Evolutionary conservation across 1,140 invertebrate genomes (phyloP), one percentile per base, ranked within the genome.

Genomic region (Ceratina australensis): DNA sequence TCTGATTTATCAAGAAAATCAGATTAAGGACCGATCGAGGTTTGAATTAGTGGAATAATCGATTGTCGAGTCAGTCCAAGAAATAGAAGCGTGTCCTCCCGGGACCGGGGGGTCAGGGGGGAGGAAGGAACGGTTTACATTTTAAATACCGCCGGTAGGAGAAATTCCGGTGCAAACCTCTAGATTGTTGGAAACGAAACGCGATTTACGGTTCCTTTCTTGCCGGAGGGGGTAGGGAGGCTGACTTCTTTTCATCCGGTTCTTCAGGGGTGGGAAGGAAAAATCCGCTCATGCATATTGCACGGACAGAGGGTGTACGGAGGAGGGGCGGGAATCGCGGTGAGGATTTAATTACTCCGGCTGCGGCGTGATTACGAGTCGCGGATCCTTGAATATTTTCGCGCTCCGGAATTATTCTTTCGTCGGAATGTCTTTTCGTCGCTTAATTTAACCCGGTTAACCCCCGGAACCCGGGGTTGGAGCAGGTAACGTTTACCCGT

Each of bases 261-360:
- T 33, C 73, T 22, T 28, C 33, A 15, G 2, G 26, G 26, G 28
- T 3, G 28, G 28, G 13, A 10, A 3, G 33, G 20, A 52, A 52
- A 61, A 71, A 42, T 61, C 54, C 57, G 47, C 73, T 63, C 67
- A 78, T 72, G 68, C 68, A 72, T 71, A 76, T 76, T 76, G 73
- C 65, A 76, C 73, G 42, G n/a, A n/a, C n/a, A n/a, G n/a, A n/a
- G n/a, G n/a, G n/a, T n/a, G n/a, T n/a, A n/a, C n/a, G n/a, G n/a
- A n/a, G 57, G 10, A 42, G 52, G 24, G 33, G 64, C 57, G 59
- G 64, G 69, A 78, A 72, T 87, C 80, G 5, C 73, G 47, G 47
- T 78, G 81, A 42, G 33, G 80, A 81, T 72, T 87, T 76, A 76
- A 76, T 76, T 76, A 76, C 74, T 69, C 16, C 3, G 52, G 2